phyloP scores from a whole-genome alignment of 1,140 invertebrate genomes.

The Drosophila bipectinata region DNA sequence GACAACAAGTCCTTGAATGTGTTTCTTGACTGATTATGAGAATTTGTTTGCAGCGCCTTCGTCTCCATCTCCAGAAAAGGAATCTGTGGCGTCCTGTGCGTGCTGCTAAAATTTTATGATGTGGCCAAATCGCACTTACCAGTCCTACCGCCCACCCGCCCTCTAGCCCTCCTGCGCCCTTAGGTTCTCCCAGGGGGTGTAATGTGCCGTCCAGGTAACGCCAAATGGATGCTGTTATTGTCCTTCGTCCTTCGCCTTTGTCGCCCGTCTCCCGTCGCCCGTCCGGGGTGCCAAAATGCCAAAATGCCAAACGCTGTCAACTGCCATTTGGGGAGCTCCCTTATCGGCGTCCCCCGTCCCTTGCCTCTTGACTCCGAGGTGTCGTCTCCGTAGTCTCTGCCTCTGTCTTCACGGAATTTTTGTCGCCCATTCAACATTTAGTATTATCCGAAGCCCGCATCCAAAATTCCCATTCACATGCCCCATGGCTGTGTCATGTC shows the following conservation, averaged over 20 bases:
- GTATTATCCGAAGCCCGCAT: slow-evolving; percentile 6
- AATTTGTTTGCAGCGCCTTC: neutral
- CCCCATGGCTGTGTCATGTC: slow-evolving; percentile 63
- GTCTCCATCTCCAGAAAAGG: slow-evolving; percentile 2
- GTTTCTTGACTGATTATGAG: too few relatives aligned
- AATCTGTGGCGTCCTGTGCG: slow-evolving; percentile 48
- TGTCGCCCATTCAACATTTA: neutral
- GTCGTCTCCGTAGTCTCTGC: slow-evolving; percentile 3
- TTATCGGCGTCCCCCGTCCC: slow-evolving; percentile 6
- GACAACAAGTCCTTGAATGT: too few relatives aligned
- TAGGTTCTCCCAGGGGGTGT: slow-evolving; percentile 9
- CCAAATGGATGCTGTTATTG: slow-evolving; percentile 78
- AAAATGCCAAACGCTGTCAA: slow-evolving; percentile 64
- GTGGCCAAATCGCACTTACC: slow-evolving; percentile 40
- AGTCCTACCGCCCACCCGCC: neutral
- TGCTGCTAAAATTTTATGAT: slow-evolving; percentile 76
- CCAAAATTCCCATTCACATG: slow-evolving; percentile 7
- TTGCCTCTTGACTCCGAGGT: neutral
- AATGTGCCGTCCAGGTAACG: slow-evolving; percentile 72
- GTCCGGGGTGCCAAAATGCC: slow-evolving; percentile 49
- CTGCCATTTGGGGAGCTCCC: slow-evolving; percentile 50
- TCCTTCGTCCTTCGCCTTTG: slow-evolving; percentile 12
- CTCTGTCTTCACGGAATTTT: slow-evolving; percentile 5
- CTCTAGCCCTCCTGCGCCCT: neutral
- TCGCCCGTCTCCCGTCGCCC: too few relatives aligned